Evolutionary conservation across 2,113 vertebrate species (phyloP).

Genomic region (Chloebia gouldiae): DNA sequence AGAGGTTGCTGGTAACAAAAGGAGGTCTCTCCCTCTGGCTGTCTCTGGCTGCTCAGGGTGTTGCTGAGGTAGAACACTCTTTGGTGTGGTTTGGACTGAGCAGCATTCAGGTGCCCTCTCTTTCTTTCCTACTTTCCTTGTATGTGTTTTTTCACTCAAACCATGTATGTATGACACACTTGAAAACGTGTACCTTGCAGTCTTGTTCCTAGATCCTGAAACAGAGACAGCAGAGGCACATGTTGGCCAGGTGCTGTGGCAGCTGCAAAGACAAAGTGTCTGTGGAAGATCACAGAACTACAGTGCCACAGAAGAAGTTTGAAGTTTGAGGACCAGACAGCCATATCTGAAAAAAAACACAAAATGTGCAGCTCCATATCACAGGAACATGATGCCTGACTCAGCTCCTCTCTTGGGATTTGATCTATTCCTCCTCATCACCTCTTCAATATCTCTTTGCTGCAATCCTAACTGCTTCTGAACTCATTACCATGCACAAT

Average conservation of each 20-base stretch:
- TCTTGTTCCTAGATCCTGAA: neutral
- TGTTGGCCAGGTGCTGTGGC: fast-evolving
- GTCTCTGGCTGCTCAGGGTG: neutral
- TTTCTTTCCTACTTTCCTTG: neutral
- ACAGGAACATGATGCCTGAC: neutral
- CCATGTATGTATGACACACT: neutral
- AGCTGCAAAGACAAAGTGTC: neutral
- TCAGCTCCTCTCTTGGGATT: neutral
- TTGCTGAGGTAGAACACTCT: neutral
- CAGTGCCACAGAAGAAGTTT: neutral
- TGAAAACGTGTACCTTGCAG: neutral
- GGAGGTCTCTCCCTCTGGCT: neutral
- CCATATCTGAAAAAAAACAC: neutral
- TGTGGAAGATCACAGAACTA: neutral
- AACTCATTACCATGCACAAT: neutral
- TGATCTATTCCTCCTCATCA: neutral
- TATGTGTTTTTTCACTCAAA: neutral
- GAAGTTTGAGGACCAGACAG: neutral
- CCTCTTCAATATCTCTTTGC: neutral
- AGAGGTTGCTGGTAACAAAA: neutral
- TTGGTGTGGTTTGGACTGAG: neutral
- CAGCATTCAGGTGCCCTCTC: neutral
- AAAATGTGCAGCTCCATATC: neutral
- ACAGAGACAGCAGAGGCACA: neutral
- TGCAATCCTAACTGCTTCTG: neutral